phyloP scores from a whole-genome alignment of 23 tunicate species.

The Trididemnum miniatum region DNA sequence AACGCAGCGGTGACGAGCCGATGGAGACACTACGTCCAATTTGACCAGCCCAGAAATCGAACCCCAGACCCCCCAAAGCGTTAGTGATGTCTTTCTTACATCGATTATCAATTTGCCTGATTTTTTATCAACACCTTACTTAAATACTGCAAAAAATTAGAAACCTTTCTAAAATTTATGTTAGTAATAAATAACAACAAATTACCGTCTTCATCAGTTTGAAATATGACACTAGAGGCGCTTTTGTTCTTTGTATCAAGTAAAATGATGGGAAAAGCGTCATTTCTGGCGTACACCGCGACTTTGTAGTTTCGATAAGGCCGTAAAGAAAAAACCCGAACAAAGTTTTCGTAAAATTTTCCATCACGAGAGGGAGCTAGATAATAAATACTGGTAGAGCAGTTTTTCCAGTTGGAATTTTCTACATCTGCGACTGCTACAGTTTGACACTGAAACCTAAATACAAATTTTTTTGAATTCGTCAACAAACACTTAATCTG shows the following conservation, averaged over 20 bases:
- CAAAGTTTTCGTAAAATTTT: slow-evolving; percentile 13
- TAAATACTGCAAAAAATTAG: not conserved
- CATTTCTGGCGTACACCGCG: slow-evolving; percentile 54
- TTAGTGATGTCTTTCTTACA: too few species aligned
- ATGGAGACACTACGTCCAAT: too few species aligned
- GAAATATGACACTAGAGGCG: slow-evolving; percentile 17
- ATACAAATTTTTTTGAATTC: not conserved
- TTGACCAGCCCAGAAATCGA: too few species aligned
- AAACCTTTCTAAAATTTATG: not conserved
- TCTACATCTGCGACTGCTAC: not conserved
- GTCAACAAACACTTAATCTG: not conserved
- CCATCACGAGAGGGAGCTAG: slow-evolving; percentile 17
- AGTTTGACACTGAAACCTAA: slow-evolving; percentile 3
- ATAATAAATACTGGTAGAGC: slow-evolving; percentile 27
- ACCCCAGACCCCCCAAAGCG: too few species aligned
- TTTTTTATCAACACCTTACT: not conserved
- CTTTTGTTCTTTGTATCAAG: not conserved
- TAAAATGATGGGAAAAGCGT: slow-evolving; percentile 15
- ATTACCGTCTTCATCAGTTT: slow-evolving; percentile 65
- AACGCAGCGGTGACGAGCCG: too few species aligned
- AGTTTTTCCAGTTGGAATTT: slow-evolving; percentile 46
- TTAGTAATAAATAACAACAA: too few species aligned
- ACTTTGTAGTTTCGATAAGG: slow-evolving; percentile 60
- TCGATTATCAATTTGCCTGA: too few species aligned
- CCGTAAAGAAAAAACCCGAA: slow-evolving; percentile 12